Conservation (phyloP, 2,113 vertebrate genomes). For the Proteles cristata region DNA sequence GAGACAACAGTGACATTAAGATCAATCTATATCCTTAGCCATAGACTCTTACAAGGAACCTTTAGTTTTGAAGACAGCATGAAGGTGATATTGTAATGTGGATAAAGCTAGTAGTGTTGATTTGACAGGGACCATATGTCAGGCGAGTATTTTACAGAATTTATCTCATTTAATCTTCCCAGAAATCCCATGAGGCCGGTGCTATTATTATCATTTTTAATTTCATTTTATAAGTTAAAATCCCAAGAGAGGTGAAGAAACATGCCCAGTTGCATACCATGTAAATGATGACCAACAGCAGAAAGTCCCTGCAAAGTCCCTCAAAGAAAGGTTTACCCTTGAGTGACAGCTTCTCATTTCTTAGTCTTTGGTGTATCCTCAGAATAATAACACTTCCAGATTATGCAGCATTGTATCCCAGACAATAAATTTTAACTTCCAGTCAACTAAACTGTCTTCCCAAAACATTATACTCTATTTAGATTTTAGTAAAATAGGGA, state of each 20-base stretch:
- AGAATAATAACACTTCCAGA: background rate
- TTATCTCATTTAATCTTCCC: constrained; percentile 32
- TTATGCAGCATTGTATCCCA: background rate
- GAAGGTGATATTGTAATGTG: background rate
- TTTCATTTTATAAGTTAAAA: constrained; percentile 31
- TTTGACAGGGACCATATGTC: background rate
- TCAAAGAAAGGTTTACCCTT: background rate
- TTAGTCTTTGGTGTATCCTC: background rate
- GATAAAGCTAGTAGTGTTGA: constrained; percentile 37
- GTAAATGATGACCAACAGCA: background rate
- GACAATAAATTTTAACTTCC: background rate
- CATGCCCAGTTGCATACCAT: background rate
- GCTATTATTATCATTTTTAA: background rate
- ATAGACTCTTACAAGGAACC: background rate
- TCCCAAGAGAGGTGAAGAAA: background rate
- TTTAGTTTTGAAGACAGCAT: background rate
- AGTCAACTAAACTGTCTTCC: background rate
- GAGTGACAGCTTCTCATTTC: background rate
- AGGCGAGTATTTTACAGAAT: background rate
- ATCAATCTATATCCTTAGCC: background rate
- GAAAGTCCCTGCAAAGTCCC: background rate
- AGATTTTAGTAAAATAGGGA: constrained; percentile 42
- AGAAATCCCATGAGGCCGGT: background rate
- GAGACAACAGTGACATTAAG: constrained; percentile 3
- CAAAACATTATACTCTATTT: constrained; percentile 26